Evolutionary conservation across 2,113 vertebrate genomes (phyloP), one percentile per base, ranked within the genome.

Genomic region (Pituophis catenifer): DNA sequence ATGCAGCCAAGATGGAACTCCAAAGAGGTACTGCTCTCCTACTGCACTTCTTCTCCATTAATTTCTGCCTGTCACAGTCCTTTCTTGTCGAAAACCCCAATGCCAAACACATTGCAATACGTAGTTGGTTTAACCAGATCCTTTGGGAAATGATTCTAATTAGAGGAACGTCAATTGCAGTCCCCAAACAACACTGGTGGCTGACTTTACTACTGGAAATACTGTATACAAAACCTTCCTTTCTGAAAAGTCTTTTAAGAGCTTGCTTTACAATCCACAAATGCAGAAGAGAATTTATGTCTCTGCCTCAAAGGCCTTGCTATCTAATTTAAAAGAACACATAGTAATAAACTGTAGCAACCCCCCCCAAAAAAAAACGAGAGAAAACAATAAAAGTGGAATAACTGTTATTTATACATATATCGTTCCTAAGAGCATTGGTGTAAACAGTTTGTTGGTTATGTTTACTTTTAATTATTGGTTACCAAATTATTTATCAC

Each of bases 71-170:
- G 48, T 8, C 24, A 17, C 38, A 17, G 38, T 19, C 65, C 81
- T 81, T 33, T 26, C 55, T 90, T 38, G 19, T 62, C 38, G 5
- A 62, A 62, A 86, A 53, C 55, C 50, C 57, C 89, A 21, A 19
- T 52, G 38, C 75, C 89, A 59, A 62, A 62, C 57, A 58, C 48
- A 13, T 19, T 53, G 48, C 44, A 59, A 86, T 58, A 12, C 29
- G 26, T 89, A 62, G 55, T 86, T 33, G 26, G 59, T 57, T n/a
- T 24, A 38, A 90, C 58, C 75, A 19, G 86, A n/a, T 90, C 89
- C 86, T 62, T 86, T 86, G 89, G 89, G 89, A 29, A 65, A 93
- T 44, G 85, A 62, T 86, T 90, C 55, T 90, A 86, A 93, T 93
- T 90, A 90, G 33, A 29, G n/a, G 70, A 87, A 90, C 13, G n/a